Base-by-base conservation (phyloP, 2,888 invertebrate species). In the Cosmopolites sordidus region DNA sequence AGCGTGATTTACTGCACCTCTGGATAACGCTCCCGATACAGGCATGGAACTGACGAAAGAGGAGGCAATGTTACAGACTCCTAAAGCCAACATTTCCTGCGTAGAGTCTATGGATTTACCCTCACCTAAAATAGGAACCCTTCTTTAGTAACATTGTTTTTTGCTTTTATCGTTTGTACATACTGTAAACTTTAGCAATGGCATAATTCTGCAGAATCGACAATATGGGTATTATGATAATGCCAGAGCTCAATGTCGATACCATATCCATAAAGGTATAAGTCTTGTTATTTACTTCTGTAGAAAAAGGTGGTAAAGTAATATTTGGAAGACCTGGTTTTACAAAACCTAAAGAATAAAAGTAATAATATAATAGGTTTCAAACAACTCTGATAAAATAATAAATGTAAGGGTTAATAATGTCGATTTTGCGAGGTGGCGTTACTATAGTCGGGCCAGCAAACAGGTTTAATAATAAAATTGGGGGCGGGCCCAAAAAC, bases 201-300 rank as follows among this genome's bases (percentile, higher is more conserved):
- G 87, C 85, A 55, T 87, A 82, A 60, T 83, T 82, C 67, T 87
- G 87, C 60, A 87, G 73, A 41, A 87, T 77, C 6, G 83, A 81
- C 49, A 87, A 71, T 22, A 87, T 68, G 2, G 87, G 85, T 15
- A 87, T 79, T 8, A 87, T 82, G 51, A 82, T 70, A 51, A 86
- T 75, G 1, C 83, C 86, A 22, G 83, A 79, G 11, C 84, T 84
- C 60, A 87, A 73, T 46, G 78, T 75, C 58, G 83, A 76, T 8
- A 79, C 69, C 77, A 82, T 80, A 42, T 82, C 79, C 38, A 75
- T 59, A 60, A 83, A 82, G 46, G 68, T 70, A 60, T 78, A 77
- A 0, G 81, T 82, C 18, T 69, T 71, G 60, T 81, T 81, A 16
- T 75, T 77, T 27, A 82, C 79, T 12, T 78, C 77, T 1, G 83